These are phyloP conservation scores for Garra rufa DNA, from an alignment of 2,113 vertebrate species.

Conservation along the genomic window DNA sequence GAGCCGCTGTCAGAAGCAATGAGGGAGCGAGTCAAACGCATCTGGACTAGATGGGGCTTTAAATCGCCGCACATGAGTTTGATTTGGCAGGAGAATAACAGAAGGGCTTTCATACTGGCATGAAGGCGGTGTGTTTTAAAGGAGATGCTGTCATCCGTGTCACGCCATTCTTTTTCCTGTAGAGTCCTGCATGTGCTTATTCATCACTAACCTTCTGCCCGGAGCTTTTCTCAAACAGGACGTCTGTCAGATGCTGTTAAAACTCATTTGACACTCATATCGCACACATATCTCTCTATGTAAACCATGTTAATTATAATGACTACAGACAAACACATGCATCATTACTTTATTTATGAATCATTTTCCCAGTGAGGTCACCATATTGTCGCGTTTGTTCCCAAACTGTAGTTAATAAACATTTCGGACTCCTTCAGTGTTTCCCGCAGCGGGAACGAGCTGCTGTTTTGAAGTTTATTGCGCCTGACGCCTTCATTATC, in stretches of 20 bases:
- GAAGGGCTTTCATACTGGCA: neutral
- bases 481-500: neutral
- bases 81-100: neutral
- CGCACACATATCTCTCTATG: neutral
- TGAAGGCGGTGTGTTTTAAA: neutral
- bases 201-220: too few relatives aligned
- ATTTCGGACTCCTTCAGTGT: too few relatives aligned
- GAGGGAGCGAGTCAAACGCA: neutral
- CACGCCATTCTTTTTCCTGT: neutral
- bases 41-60: neutral
- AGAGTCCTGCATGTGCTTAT: neutral
- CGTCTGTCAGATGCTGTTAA: neutral
- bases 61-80: neutral
- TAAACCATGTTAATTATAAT: neutral
- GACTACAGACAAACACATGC: neutral
- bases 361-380: neutral
- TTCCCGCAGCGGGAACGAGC: neutral
- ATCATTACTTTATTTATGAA: neutral
- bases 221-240: neutral
- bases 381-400: neutral
- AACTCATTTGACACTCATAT: neutral
- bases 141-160: neutral
- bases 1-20: too few relatives aligned
- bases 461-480: neutral
- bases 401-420: too few relatives aligned